Evolutionary conservation across 2,888 invertebrate species (phyloP).

Genomic region (Apantesis nais): DNA sequence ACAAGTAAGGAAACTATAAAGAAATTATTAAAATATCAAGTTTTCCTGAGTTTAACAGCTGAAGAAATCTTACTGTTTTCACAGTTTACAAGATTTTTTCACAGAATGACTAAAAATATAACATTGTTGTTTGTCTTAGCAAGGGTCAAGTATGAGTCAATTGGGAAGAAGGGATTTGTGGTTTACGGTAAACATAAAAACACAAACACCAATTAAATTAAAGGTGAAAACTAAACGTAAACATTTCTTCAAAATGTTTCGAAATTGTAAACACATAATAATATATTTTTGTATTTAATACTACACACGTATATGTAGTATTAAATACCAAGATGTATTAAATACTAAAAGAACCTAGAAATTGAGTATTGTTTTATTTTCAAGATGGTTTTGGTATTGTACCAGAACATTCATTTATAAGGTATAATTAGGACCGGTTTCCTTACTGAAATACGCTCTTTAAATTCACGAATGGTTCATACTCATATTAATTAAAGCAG

Average conservation of each 20-base stretch:
- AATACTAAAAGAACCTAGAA: too few relatives aligned
- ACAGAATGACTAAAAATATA: constrained; percentile 29
- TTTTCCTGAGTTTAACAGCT: background rate
- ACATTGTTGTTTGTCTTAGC: constrained; percentile 23
- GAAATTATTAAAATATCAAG: background rate
- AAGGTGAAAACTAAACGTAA: constrained; percentile 2
- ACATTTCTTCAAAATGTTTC: constrained; percentile 1
- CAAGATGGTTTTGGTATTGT: too few relatives aligned
- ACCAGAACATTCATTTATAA: too few relatives aligned
- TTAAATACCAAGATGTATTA: too few relatives aligned
- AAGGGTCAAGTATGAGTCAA: constrained; percentile 26
- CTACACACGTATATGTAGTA: too few relatives aligned
- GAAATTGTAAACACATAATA: background rate
- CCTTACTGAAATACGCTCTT: too few relatives aligned
- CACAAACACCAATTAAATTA: constrained; percentile 2
- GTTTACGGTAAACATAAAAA: constrained; percentile 40
- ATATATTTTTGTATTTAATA: too few relatives aligned
- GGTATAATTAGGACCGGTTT: too few relatives aligned
- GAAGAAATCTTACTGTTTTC: background rate
- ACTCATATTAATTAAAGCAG: too few relatives aligned
- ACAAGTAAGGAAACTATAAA: background rate
- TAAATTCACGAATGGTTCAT: too few relatives aligned
- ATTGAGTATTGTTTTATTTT: too few relatives aligned
- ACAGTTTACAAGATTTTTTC: background rate
- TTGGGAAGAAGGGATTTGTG: constrained; percentile 26